phyloP scores from a whole-genome alignment of 2,797 vertebrate species.

The Euphonia xanthogaster region DNA sequence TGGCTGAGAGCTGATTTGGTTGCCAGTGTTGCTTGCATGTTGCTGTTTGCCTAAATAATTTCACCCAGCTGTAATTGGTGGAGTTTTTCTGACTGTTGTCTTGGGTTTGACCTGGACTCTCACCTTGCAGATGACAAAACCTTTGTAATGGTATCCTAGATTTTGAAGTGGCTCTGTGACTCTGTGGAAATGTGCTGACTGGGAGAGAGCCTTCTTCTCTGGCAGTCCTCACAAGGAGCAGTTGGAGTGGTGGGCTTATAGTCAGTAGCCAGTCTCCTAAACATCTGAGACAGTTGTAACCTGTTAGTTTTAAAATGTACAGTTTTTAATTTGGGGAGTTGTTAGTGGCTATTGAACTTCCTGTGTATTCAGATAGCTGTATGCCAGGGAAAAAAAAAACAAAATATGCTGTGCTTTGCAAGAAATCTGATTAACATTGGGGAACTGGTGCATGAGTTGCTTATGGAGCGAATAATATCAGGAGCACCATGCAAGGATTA shows the following conservation, averaged over 20 bases:
- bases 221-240: not conserved
- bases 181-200: not conserved
- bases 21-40: rapidly evolving
- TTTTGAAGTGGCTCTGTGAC: not conserved
- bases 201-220: not conserved
- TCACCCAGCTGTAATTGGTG: not conserved
- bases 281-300: not conserved
- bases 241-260: not conserved
- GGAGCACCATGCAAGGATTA: not conserved
- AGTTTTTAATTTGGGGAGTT: not conserved
- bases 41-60: not conserved
- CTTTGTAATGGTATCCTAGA: not conserved
- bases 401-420: not conserved
- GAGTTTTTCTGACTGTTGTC: not conserved
- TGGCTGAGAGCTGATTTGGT: not conserved
- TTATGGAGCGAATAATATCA: not conserved
- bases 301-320: not conserved
- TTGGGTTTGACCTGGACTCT: not conserved
- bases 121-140: not conserved
- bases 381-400: not conserved
- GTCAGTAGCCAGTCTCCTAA: not conserved
- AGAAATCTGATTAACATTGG: not conserved
- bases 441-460: not conserved
- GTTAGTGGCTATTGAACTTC: not conserved
- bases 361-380: not conserved